Evolutionary conservation across 2,888 invertebrate genomes (phyloP).

Genomic region (Erpobdella octoculata): DNA sequence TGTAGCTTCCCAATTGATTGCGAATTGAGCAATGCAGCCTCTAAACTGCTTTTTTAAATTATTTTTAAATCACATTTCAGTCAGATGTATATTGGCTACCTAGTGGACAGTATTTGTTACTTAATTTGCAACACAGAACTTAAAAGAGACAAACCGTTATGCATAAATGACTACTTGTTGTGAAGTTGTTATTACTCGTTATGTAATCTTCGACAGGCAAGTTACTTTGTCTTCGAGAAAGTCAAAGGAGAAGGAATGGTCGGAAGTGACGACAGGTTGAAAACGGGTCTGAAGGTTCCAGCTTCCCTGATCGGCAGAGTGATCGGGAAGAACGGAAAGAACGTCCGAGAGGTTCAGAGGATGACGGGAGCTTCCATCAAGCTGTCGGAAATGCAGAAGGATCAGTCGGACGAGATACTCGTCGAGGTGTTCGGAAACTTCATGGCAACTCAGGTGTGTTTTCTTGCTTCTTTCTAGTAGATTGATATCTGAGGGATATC

Average conservation of each 20-base stretch:
- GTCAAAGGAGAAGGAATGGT: constrained; percentile 66
- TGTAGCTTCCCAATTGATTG: too few species aligned
- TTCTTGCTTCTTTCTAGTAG: not conserved
- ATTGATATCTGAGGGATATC: not conserved
- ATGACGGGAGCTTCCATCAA: constrained; percentile 73
- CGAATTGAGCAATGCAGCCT: too few species aligned
- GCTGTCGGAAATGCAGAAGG: constrained; percentile 44
- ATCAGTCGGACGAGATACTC: constrained; percentile 38
- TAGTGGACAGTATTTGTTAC: too few species aligned
- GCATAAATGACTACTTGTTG: not conserved
- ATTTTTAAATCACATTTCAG: too few species aligned
- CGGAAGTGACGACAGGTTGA: constrained; percentile 72
- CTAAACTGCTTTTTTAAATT: too few species aligned
- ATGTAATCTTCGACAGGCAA: constrained; percentile 62
- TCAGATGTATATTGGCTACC: too few species aligned
- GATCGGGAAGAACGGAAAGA: constrained; percentile 69
- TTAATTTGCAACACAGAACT: too few species aligned
- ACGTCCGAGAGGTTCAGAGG: constrained; percentile 73
- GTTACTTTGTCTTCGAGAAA: constrained; percentile 93
- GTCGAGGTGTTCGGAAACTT: constrained; percentile 39
- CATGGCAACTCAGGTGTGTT: constrained; percentile 38
- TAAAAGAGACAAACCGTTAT: not conserved
- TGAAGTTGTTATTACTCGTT: not conserved
- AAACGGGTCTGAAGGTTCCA: constrained; percentile 83
- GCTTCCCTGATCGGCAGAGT: constrained; percentile 85